These are phyloP conservation scores for Pseudopodoces humilis DNA, from an alignment of 2,113 vertebrate species.

Conservation along the genomic window DNA sequence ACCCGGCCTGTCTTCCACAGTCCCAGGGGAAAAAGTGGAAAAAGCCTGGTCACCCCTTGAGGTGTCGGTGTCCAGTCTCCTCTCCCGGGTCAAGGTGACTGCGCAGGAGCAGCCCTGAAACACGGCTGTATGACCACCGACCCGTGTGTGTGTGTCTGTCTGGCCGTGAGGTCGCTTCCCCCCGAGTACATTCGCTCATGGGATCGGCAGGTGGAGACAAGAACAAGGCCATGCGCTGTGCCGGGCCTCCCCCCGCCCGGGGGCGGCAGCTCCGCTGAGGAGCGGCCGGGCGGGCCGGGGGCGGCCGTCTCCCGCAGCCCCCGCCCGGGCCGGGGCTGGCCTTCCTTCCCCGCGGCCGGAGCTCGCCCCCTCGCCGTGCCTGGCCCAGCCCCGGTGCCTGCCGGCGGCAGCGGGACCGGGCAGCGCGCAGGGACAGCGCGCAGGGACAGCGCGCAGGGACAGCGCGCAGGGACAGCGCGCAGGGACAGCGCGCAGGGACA, in stretches of 20 bases:
- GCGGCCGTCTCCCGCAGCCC: background rate
- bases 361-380: background rate
- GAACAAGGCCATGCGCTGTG: background rate
- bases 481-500: no score
- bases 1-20: background rate
- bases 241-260: background rate
- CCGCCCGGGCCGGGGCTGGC: background rate
- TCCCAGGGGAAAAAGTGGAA: background rate
- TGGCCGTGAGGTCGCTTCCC: background rate
- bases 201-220: constrained; percentile 48
- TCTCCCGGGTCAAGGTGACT: background rate
- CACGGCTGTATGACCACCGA: background rate
- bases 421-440: no score
- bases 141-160: background rate
- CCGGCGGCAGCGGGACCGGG: no score
- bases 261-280: background rate
- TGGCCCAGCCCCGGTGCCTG: no score
- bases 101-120: background rate
- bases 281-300: no score
- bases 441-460: no score
- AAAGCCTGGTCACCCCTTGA: background rate
- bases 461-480: no score
- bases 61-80: no score
- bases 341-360: no score
- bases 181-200: background rate